Conservation (phyloP, 2,888 invertebrate genomes). For the Sinelater perroti region DNA sequence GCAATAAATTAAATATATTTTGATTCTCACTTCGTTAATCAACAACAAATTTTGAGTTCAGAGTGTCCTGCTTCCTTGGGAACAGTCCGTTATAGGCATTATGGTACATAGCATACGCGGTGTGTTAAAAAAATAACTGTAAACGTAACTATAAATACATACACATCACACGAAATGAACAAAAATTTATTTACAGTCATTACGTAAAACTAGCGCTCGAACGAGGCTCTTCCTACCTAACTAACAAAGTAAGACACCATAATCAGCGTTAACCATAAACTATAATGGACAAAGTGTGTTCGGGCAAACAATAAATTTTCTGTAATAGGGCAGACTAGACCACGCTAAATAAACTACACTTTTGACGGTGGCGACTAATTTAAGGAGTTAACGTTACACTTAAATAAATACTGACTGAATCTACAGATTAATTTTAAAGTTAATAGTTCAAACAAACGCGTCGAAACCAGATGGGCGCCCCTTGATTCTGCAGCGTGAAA, state of each 20-base stretch:
- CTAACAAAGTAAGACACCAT: slow-evolving; percentile 31
- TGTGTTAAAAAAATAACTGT: slow-evolving; percentile 32
- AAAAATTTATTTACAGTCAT: slow-evolving; percentile 33
- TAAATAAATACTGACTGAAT: slow-evolving; percentile 27
- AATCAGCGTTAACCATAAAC: slow-evolving; percentile 23
- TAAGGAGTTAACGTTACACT: slow-evolving; percentile 1
- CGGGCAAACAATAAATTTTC: slow-evolving; percentile 5
- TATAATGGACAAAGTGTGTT: slow-evolving; percentile 18
- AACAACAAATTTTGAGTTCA: too few species aligned
- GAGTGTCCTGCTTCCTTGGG: too few species aligned
- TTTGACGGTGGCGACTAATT: slow-evolving; percentile 11
- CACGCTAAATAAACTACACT: slow-evolving; percentile 21
- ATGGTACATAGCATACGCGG: slow-evolving; percentile 16
- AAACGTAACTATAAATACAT: slow-evolving; percentile 37
- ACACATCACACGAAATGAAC: slow-evolving; percentile 38
- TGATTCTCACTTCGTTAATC: too few species aligned
- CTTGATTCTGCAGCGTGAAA: slow-evolving; percentile 20
- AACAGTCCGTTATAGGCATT: slow-evolving; percentile 24
- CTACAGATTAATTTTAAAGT: slow-evolving; percentile 6
- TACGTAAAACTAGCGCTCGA: not conserved
- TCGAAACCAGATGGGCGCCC: slow-evolving; percentile 8
- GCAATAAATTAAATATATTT: too few species aligned
- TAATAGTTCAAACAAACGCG: not conserved
- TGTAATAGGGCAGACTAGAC: slow-evolving; percentile 23
- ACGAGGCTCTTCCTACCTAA: not conserved